Evolutionary conservation across 2,888 invertebrate genomes (phyloP), one percentile per base, ranked within the genome.

Genomic region (Corythucha ciliata): DNA sequence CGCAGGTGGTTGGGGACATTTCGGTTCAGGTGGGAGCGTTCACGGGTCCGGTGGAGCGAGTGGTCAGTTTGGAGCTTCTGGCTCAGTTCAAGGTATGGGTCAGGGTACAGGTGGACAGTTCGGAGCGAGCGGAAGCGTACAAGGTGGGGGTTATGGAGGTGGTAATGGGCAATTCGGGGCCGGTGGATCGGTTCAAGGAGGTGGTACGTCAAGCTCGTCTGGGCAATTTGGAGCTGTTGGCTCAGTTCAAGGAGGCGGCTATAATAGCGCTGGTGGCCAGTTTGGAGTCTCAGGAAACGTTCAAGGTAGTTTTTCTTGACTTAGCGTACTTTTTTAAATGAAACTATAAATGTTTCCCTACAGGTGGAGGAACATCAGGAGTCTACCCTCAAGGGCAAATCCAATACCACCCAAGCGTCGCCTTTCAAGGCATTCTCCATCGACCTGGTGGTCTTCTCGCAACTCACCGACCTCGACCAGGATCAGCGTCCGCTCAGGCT

Each of bases 51-150:
- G 49, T n/a, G 20, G 41, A 3, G n/a, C 49, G 14, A 22, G 47
- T 22, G 53, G 56, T 5, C 53, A 54, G 21, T 54, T 56, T 36
- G 36, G 42, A 14, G 51, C 51, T 20, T 34, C 32, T 16, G 57
- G 52, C 2, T 25, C 36, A 4, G 49, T 52, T n/a, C 49, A 48
- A 24, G 47, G 42, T 12, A 34, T 24, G 12, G 33, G 32, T 7
- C 16, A 21, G 22, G 49, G 41, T 27, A 24, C 22, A 8, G 21
- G 20, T 4, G 48, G 52, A n/a, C 20, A 48, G n/a, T 52, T 48
- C 32, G 42, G 48, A 41, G 24, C 48, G 3, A 48, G 52, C 14
- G 54, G 52, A 3, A 26, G 20, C n/a, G 51, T 54, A 7, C 50
- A 51, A 34, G 55, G 55, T n/a, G 41, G 40, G 12, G 55, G 48